Conservation (phyloP, 2,113 vertebrate genomes). For the Xiphorhynchus elegans region DNA sequence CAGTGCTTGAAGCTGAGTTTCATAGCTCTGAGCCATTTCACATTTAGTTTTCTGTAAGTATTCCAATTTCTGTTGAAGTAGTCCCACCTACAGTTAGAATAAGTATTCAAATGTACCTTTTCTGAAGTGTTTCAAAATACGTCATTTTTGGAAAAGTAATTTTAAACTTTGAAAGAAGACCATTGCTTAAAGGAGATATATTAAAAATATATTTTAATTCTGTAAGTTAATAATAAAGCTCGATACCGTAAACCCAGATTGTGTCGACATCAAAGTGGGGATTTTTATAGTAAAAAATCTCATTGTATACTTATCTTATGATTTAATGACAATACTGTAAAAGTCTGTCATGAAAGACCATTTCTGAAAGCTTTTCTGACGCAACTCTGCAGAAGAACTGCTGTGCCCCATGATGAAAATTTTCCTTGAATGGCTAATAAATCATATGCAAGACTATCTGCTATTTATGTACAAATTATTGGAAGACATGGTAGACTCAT, state of each 20-base stretch:
- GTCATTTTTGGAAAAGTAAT: background rate
- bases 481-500: background rate
- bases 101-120: slow-evolving; percentile 24
- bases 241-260: background rate
- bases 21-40: slow-evolving; percentile 73
- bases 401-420: background rate
- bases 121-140: background rate
- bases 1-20: slow-evolving; percentile 74
- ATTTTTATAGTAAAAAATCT: background rate
- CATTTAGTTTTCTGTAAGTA: slow-evolving; percentile 73
- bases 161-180: slow-evolving; percentile 3
- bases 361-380: background rate
- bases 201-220: background rate
- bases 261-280: background rate
- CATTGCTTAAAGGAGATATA: background rate
- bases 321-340: background rate
- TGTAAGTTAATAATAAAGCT: slow-evolving; percentile 10
- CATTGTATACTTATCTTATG: background rate
- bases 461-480: background rate
- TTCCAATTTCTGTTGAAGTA: slow-evolving; percentile 78
- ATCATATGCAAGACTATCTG: background rate
- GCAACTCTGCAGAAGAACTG: background rate
- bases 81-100: slow-evolving; percentile 72
- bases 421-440: background rate
- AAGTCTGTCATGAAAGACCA: background rate